phyloP scores from a whole-genome alignment of 2,113 vertebrate genomes.

The Grammomys surdaster region DNA sequence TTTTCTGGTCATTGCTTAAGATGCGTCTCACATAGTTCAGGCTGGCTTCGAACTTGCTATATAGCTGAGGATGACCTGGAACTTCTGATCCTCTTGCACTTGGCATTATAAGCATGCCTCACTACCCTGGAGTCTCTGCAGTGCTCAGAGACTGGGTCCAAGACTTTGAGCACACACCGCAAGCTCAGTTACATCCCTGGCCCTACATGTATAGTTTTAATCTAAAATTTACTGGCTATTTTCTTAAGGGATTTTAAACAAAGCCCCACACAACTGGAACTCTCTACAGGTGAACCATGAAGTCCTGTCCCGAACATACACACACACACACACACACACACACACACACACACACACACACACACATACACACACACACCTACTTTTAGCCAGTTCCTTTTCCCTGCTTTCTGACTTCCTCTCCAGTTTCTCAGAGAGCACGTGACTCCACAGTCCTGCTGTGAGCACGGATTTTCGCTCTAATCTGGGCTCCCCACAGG shows the following conservation, averaged over 20 bases:
- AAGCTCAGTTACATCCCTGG: no score
- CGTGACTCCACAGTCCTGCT: not conserved
- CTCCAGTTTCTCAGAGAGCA: not conserved
- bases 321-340: no score
- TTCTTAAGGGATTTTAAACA: constrained; percentile 44
- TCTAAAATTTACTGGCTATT: constrained; percentile 10
- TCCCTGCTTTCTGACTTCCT: not conserved
- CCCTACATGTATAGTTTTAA: not conserved
- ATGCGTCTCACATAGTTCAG: not conserved
- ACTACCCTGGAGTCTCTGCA: not conserved
- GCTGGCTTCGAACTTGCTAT: not conserved
- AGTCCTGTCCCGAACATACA: not conserved
- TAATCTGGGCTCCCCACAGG: not conserved
- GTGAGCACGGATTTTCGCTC: not conserved
- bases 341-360: no score
- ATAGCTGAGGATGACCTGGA: not conserved
- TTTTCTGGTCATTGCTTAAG: not conserved
- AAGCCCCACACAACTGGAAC: not conserved
- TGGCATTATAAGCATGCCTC: not conserved
- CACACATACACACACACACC: no score
- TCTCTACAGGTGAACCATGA: not conserved
- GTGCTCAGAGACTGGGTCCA: not conserved
- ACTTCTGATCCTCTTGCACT: not conserved
- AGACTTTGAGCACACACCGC: not conserved
- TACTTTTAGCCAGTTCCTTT: no score